A percentile compares a stretch with the other conserved stretches of the same genome.
Conservation (phyloP, 2,797 vertebrate species). For the Dallia pectoralis region DNA sequence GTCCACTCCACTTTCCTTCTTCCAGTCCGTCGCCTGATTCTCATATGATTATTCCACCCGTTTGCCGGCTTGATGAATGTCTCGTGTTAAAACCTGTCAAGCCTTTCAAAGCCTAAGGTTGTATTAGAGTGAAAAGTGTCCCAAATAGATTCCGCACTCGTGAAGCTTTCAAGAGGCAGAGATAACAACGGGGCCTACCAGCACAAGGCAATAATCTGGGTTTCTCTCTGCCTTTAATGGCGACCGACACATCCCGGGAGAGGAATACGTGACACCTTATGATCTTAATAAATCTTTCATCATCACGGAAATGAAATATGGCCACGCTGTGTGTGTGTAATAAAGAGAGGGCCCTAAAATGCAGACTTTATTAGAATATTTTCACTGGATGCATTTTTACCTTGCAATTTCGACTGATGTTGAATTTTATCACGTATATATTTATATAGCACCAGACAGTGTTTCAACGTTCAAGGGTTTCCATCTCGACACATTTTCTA, state of each 20-base stretch:
- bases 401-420: background rate
- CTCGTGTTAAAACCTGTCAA: conserved; percentile 62
- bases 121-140: conserved; percentile 56
- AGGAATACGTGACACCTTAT: background rate
- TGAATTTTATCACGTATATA: background rate
- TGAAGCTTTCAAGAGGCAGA: conserved; percentile 62
- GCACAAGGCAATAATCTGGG: conserved; percentile 46
- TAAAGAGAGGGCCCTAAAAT: background rate
- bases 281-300: conserved; percentile 3
- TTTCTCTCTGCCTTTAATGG: background rate
- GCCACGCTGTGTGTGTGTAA: background rate
- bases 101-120: conserved; percentile 57
- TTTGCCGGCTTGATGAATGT: conserved; percentile 63
- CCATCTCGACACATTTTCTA: conserved; percentile 1
- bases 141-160: conserved; percentile 65
- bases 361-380: background rate
- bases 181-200: conserved; percentile 61
- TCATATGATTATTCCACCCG: conserved; percentile 68
- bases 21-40: conserved; percentile 53
- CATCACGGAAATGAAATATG: background rate
- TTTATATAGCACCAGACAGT: background rate
- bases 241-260: background rate
- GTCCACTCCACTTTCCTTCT: background rate
- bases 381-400: background rate
- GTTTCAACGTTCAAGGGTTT: background rate